Conservation (phyloP, 2,888 invertebrate genomes). For the Anoplius nigerrimus region DNA sequence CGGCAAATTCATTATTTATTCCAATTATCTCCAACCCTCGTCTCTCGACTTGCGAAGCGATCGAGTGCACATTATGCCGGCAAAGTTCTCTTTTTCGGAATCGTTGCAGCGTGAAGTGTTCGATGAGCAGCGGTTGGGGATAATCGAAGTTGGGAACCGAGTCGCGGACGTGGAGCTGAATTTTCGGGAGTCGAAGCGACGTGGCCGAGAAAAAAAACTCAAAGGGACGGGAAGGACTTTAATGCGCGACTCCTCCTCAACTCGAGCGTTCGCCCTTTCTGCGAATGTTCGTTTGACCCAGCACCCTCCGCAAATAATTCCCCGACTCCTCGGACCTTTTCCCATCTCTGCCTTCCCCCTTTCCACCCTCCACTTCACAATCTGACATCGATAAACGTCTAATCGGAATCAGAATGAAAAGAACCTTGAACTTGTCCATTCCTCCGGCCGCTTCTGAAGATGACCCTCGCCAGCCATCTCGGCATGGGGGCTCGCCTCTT, state of each 20-base stretch:
- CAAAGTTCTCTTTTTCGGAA: not conserved
- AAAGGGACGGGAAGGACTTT: too few species aligned
- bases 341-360: slow-evolving; percentile 1
- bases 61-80: not conserved
- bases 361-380: not conserved
- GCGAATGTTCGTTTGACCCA: slow-evolving; percentile 25
- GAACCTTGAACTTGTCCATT: slow-evolving; percentile 21
- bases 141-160: too few species aligned
- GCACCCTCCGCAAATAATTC: slow-evolving; percentile 42
- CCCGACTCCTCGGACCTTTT: slow-evolving; percentile 18
- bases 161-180: too few species aligned
- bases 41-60: slow-evolving; percentile 24
- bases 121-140: too few species aligned
- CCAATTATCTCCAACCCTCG: slow-evolving; percentile 59
- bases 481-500: slow-evolving; percentile 22
- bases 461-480: slow-evolving; percentile 34
- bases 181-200: too few species aligned
- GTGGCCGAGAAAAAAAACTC: too few species aligned
- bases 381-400: slow-evolving; percentile 37
- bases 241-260: too few species aligned
- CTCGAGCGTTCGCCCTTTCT: not conserved
- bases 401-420: slow-evolving; percentile 23
- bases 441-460: slow-evolving; percentile 18
- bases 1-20: slow-evolving; percentile 65
- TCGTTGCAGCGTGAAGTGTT: too few species aligned